Conservation (phyloP, 2,797 vertebrate species). For the Geotrypetes seraphini region DNA sequence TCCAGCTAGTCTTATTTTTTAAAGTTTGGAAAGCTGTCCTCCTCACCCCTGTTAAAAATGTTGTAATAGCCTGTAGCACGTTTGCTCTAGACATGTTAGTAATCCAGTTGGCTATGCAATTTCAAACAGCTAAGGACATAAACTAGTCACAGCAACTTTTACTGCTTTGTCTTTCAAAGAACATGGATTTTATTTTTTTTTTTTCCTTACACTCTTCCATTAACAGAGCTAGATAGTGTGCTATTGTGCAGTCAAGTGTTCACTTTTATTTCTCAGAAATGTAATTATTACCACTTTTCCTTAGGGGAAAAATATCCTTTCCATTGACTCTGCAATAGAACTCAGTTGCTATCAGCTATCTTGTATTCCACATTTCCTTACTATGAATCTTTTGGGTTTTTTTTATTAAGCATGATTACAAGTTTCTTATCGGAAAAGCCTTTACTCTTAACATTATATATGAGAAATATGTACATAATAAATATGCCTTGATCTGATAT, state of each 20-base stretch:
- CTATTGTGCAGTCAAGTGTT: background rate
- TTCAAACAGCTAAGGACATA: background rate
- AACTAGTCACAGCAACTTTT: background rate
- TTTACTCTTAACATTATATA: too few relatives aligned
- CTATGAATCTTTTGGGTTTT: too few relatives aligned
- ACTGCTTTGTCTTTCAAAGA: background rate
- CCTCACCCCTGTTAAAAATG: background rate
- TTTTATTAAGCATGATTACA: too few relatives aligned
- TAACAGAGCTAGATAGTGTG: background rate
- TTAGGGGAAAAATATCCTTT: background rate
- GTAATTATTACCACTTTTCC: background rate
- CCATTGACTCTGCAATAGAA: background rate
- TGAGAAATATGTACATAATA: too few relatives aligned
- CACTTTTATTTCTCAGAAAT: background rate
- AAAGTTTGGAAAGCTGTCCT: background rate
- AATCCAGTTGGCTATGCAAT: background rate
- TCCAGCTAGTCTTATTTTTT: accelerated
- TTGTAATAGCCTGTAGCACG: background rate
- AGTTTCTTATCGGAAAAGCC: too few relatives aligned
- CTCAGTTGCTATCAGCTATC: too few relatives aligned
- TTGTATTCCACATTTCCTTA: too few relatives aligned
- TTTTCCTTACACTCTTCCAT: background rate
- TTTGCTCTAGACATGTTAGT: background rate
- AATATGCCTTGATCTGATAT: too few relatives aligned
- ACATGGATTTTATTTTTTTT: background rate